A percentile compares a stretch with the other conserved stretches of the same genome.
Conservation (phyloP, 2,797 vertebrate genomes). For the Podarcis lilfordi region DNA sequence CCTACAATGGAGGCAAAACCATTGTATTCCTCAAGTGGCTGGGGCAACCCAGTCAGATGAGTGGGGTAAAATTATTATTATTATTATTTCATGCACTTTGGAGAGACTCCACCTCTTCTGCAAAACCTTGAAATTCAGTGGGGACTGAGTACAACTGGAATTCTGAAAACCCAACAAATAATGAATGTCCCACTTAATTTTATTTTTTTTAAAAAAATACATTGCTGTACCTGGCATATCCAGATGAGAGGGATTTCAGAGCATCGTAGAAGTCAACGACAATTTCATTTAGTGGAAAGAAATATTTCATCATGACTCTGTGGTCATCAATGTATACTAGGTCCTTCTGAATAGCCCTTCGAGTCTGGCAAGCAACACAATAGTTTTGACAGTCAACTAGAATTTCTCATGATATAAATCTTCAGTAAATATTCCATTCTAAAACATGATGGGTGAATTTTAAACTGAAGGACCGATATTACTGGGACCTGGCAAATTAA, state of each 20-base stretch:
- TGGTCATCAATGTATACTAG: conserved; percentile 92
- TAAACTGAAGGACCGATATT: background rate
- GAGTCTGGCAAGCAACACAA: conserved; percentile 76
- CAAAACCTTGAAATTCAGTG: background rate
- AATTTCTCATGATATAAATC: conserved; percentile 14
- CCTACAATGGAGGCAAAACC: background rate
- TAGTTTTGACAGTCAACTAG: background rate
- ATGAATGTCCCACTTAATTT: background rate
- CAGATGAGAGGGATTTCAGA: conserved; percentile 94
- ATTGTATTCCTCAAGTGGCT: background rate
- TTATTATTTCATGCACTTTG: background rate
- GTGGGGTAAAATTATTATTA: too few species aligned
- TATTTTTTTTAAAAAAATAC: background rate
- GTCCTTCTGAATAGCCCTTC: conserved; percentile 91
- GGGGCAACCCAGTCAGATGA: too few species aligned
- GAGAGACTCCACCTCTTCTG: background rate
- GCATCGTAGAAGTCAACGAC: conserved; percentile 97
- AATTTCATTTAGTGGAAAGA: conserved; percentile 95
- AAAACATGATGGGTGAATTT: background rate
- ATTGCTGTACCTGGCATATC: conserved; percentile 91
- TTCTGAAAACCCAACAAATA: background rate
- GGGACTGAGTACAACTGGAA: background rate
- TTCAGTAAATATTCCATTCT: conserved; percentile 10
- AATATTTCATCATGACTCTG: conserved; percentile 93
- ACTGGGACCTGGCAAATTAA: background rate